Evolutionary conservation across 2,888 invertebrate genomes (phyloP), one percentile per base, ranked within the genome.

Genomic region (Protophormia terraenovae): DNA sequence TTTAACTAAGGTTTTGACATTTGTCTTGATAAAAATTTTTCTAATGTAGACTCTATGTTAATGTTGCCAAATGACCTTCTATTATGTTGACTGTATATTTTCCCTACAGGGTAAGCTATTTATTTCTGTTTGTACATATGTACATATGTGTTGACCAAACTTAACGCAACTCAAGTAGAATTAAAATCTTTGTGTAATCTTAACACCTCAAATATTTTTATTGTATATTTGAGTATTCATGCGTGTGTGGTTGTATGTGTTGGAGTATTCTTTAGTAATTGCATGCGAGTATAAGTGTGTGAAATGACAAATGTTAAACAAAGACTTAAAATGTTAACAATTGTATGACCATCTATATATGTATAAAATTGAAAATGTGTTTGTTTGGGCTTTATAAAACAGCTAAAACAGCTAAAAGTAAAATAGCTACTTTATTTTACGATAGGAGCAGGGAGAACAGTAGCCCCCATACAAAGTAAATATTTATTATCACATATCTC

Each of bases 251-350:
- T 1, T 60, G 10, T 1, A 12, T 53, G 22, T 19, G 12, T 24
- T 6, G 16, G 24, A 38, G 12, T 35, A 35, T 35, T 62, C 12
- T 2, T 19, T 10, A 50, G 35, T 35, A 38, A 38, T 35, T 19
- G 60, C 24, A 7, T 32, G 58, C 2, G 14, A 16, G 14, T 66
- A 0, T 64, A 10, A 24, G 29, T 45, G 22, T 78, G 73, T 69
- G 41, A 73, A 27, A 72, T 71, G 66, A 67, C 55, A 84, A 50
- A 53, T 80, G 66, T 76, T 72, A 32, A 67, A 72, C 80, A 80
- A 84, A 55, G 72, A 72, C 41, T 84, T 84, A 84, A 84, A 72
- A 72, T 76, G 76, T 80, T 84, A 80, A 80, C 84, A 80, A 80
- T 66, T 80, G 58, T 64, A 35, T 60, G 50, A 29, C 19, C 60